These are phyloP conservation scores for Apis mellifera DNA, from an alignment of 1,140 invertebrate genomes.

Conservation along the genomic window Amel_HAv3.1 CM009936.2:16521501-16522000, in stretches of 20 bases:
- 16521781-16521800: slow-evolving; percentile 87
- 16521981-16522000: slow-evolving; percentile 87
- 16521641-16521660: slow-evolving; percentile 1
- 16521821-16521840: slow-evolving; percentile 78
- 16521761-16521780: slow-evolving; percentile 75
- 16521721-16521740: slow-evolving; percentile 76
- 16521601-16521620: not conserved
- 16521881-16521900: slow-evolving; percentile 80
- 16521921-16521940: slow-evolving; percentile 82
- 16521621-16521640: too few species aligned
- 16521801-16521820: slow-evolving; percentile 85
- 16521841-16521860: not conserved
- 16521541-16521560: slow-evolving; percentile 74
- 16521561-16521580: slow-evolving; percentile 61
- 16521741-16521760: slow-evolving; percentile 75
- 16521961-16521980: slow-evolving; percentile 84
- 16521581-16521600: slow-evolving; percentile 66
- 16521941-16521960: slow-evolving; percentile 82
- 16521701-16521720: slow-evolving; percentile 66
- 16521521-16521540: slow-evolving; percentile 83
- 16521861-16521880: slow-evolving; percentile 63
- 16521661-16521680: slow-evolving; percentile 25
- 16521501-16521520: slow-evolving; percentile 84
- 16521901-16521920: slow-evolving; percentile 81
- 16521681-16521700: slow-evolving; percentile 79